Conservation (phyloP, 2,113 vertebrate species). For the Lophotis ruficrista region DNA sequence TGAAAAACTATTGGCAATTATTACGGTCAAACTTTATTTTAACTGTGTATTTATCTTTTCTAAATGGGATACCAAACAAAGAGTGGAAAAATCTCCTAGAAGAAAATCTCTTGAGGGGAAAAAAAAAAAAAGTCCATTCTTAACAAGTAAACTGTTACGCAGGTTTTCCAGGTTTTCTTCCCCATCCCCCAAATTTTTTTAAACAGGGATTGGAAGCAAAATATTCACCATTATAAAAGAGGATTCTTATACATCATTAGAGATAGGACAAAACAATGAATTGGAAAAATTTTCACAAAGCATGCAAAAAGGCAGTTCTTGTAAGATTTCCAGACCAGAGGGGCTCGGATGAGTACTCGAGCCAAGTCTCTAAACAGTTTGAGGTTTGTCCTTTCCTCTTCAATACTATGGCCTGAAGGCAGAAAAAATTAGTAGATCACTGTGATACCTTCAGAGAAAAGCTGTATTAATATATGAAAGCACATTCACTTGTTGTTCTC, state of each 20-base stretch:
- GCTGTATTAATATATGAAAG: background rate
- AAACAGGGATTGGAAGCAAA: background rate
- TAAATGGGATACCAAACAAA: background rate
- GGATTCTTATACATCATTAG: background rate
- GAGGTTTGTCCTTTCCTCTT: background rate
- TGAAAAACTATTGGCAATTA: background rate
- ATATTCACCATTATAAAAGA: background rate
- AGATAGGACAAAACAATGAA: background rate
- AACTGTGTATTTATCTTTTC: background rate
- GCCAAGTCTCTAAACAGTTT: background rate
- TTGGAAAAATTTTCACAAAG: background rate
- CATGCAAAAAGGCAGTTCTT: background rate
- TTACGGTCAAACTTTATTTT: background rate
- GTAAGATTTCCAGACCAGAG: background rate
- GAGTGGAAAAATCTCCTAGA: background rate
- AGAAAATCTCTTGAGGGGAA: background rate
- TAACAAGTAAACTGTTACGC: background rate
- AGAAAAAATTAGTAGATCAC: background rate
- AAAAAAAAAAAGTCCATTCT: background rate
- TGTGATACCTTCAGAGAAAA: background rate
- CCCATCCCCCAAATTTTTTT: background rate
- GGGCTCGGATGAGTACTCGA: background rate
- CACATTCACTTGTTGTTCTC: background rate
- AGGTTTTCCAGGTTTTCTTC: background rate
- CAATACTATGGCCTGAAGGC: background rate